These are phyloP conservation scores for Hymenopus coronatus DNA, from an alignment of 2,888 invertebrate genomes.

Conservation along the genomic window DNA sequence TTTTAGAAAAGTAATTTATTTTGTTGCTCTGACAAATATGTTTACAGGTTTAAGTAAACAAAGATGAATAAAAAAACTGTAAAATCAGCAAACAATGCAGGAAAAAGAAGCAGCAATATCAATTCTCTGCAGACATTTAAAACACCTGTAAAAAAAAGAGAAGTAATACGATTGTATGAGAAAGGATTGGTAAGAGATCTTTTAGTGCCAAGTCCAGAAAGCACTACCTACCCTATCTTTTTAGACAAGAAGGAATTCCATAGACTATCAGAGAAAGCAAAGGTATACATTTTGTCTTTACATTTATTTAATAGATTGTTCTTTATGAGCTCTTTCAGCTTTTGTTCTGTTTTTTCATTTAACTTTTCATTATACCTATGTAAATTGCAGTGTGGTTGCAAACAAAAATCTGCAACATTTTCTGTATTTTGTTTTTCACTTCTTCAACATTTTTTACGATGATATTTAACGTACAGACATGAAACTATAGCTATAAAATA, in stretches of 20 bases:
- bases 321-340: neutral
- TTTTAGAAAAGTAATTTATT: too few relatives aligned
- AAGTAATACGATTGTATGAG: slow-evolving; percentile 45
- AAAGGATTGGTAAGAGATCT: slow-evolving; percentile 49
- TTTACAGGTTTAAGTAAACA: neutral
- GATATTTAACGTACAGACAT: too few relatives aligned
- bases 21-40: neutral
- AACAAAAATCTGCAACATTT: too few relatives aligned
- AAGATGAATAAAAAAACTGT: neutral
- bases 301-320: neutral
- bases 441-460: too few relatives aligned
- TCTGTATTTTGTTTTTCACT: too few relatives aligned
- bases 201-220: slow-evolving; percentile 53
- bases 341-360: too few relatives aligned
- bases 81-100: neutral
- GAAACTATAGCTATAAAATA: too few relatives aligned
- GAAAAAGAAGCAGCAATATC: neutral
- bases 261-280: slow-evolving; percentile 21
- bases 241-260: slow-evolving; percentile 60
- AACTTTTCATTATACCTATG: too few relatives aligned
- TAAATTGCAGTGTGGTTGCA: too few relatives aligned
- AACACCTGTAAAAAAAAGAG: slow-evolving; percentile 41
- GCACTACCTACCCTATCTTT: slow-evolving; percentile 57
- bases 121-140: neutral
- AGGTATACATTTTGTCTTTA: neutral